Evolutionary conservation across 2,888 invertebrate genomes (phyloP).

Genomic region (Melipona beecheii): DNA sequence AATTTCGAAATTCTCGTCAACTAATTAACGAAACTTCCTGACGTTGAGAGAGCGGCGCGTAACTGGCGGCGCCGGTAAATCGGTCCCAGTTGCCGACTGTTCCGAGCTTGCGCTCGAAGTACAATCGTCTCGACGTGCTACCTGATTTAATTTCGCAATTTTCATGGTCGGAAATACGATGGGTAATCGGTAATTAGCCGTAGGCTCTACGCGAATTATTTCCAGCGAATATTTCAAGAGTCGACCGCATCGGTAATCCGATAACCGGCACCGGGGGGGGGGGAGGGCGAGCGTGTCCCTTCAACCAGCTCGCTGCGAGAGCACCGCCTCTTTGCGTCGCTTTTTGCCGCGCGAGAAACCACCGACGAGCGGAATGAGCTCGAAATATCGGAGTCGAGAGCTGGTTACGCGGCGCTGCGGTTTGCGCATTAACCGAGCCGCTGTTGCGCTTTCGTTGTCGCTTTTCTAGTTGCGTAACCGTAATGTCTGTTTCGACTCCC

Average conservation of each 20-base stretch:
- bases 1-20: conserved; percentile 10
- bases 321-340: conserved; percentile 12
- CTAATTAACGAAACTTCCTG: conserved; percentile 28
- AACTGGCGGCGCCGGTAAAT: not conserved
- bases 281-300: conserved; percentile 11
- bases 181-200: conserved; percentile 3
- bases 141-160: not conserved
- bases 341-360: conserved; percentile 53
- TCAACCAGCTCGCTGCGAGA: not conserved
- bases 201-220: conserved; percentile 1
- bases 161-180: not conserved
- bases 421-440: conserved; percentile 38
- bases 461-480: conserved; percentile 19
- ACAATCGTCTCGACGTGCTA: not conserved
- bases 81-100: not conserved
- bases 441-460: conserved; percentile 27
- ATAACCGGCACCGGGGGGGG: conserved; percentile 6
- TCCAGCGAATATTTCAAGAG: conserved; percentile 9
- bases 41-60: too few relatives aligned
- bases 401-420: conserved; percentile 45
- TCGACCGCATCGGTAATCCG: conserved; percentile 18
- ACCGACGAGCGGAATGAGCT: conserved; percentile 47
- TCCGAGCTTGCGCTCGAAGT: not conserved
- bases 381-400: conserved; percentile 54
- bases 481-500: not conserved